Evolutionary conservation across 2,797 vertebrate species (phyloP).

Genomic region (Molossus alvarezi): DNA sequence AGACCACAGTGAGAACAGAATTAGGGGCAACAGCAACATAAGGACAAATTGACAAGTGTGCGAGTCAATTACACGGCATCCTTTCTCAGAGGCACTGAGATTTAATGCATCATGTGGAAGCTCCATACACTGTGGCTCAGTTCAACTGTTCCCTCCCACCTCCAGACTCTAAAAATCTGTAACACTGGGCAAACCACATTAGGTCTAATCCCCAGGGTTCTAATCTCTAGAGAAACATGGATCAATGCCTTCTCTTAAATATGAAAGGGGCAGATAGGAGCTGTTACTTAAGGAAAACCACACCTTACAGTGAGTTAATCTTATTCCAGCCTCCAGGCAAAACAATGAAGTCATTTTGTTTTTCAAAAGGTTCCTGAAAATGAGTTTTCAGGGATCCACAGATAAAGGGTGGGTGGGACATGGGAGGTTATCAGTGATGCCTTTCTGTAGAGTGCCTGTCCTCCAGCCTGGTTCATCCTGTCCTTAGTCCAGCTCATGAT

Average conservation of each 20-base stretch:
- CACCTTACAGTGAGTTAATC: background rate
- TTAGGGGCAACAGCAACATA: background rate
- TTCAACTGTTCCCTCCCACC: background rate
- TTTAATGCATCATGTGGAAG: background rate
- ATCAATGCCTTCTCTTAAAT: conserved; percentile 20
- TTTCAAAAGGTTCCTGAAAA: conserved; percentile 29
- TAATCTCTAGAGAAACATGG: conserved; percentile 47
- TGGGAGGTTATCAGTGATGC: background rate
- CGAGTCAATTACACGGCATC: background rate
- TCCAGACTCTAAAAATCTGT: background rate
- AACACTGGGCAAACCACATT: background rate
- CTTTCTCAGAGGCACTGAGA: background rate
- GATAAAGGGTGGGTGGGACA: background rate
- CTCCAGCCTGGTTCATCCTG: background rate
- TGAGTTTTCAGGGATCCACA: background rate
- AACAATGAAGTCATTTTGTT: conserved; percentile 31
- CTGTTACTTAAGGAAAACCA: conserved; percentile 9
- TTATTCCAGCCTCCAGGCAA: conserved; percentile 4
- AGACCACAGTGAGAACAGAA: background rate
- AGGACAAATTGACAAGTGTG: background rate
- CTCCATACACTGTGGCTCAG: background rate
- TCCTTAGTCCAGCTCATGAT: conserved; percentile 29
- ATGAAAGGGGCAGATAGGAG: background rate
- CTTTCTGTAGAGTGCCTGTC: background rate
- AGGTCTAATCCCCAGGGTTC: background rate